phyloP scores from a whole-genome alignment of 2,888 invertebrate species.

The Nebria salina region DNA sequence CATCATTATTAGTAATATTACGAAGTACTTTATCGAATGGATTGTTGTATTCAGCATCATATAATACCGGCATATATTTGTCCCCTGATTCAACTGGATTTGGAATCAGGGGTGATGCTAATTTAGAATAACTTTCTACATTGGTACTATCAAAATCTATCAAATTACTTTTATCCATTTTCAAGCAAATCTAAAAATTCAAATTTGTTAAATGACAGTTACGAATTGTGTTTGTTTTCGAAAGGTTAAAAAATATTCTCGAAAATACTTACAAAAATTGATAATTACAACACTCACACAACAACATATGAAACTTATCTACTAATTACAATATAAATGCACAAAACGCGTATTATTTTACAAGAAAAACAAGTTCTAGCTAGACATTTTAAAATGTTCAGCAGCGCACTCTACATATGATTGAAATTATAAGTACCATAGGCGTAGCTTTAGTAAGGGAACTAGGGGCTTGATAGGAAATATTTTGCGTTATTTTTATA shows the following conservation, averaged over 20 bases:
- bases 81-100: conserved; percentile 5
- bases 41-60: conserved; percentile 21
- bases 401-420: no score
- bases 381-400: no score
- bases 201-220: conserved; percentile 7
- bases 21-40: conserved; percentile 39
- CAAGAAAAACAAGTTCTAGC: no score
- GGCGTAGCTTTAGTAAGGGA: no score
- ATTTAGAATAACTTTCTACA: background rate
- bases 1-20: conserved; percentile 30
- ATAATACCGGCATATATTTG: conserved; percentile 14
- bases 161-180: conserved; percentile 31
- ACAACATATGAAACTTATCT: no score
- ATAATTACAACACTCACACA: background rate
- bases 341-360: no score
- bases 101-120: conserved; percentile 28
- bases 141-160: conserved; percentile 32
- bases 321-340: no score
- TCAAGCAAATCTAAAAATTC: background rate
- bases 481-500: no score
- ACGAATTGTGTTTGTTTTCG: background rate
- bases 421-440: no score
- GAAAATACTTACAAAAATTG: background rate
- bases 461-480: no score
- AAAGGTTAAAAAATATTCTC: background rate